Evolutionary conservation across 2,113 vertebrate genomes (phyloP).

Genomic region (Ciconia boyciana): DNA sequence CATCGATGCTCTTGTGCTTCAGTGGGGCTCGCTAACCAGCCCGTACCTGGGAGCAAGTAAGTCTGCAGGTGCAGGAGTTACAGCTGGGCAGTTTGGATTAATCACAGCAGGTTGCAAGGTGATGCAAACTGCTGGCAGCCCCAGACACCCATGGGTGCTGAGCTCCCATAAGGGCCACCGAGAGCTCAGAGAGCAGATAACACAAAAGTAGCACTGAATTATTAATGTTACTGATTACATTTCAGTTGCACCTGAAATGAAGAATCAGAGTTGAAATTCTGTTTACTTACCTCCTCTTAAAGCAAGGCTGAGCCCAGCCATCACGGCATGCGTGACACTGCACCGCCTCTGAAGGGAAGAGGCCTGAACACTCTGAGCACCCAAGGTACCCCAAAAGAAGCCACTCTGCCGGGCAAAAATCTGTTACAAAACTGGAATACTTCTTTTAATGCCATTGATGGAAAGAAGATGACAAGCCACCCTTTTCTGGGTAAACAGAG

Average conservation of each 20-base stretch:
- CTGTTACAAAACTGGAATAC: background rate
- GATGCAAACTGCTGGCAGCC: background rate
- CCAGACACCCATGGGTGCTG: background rate
- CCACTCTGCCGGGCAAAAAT: background rate
- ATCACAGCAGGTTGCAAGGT: background rate
- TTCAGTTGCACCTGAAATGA: background rate
- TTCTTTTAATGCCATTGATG: background rate
- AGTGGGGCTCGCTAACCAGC: background rate
- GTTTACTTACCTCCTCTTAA: background rate
- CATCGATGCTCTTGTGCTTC: background rate
- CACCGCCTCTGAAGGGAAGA: background rate
- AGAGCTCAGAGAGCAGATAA: background rate
- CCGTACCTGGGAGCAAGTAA: background rate
- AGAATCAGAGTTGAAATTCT: background rate
- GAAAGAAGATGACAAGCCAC: rapidly evolving
- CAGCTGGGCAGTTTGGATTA: background rate
- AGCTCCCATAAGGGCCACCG: background rate
- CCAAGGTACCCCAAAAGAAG: background rate
- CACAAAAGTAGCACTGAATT: background rate
- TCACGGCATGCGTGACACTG: rapidly evolving
- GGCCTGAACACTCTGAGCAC: rapidly evolving
- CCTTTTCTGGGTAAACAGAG: background rate
- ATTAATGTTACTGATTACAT: background rate
- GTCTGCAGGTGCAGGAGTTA: background rate
- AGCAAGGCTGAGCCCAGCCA: background rate